Base-by-base conservation (phyloP, 1,140 invertebrate species). In the Pseudachorutes palmiensis region DNA sequence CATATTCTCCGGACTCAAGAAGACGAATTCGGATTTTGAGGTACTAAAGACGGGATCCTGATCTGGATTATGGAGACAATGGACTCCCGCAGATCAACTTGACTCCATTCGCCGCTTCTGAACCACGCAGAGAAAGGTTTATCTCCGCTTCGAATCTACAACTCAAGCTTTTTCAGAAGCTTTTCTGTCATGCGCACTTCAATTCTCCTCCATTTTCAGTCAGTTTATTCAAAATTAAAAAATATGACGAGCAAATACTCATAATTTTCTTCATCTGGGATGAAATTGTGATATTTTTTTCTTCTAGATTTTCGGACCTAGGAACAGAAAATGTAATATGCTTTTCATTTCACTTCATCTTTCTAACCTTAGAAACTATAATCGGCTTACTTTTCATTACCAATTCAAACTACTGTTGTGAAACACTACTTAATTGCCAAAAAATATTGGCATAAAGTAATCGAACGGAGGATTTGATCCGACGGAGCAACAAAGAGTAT, bases 41-140 rank as follows among this genome's bases (percentile, higher is more conserved):
- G n/a, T n/a, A n/a, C n/a, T n/a, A n/a, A n/a, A n/a, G n/a, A n/a
- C n/a, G 51, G 5, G 51, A 22, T 14, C 24, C 24, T 55, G 51
- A 55, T 55, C 51, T 55, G 51, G 51, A 55, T 55, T 55, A 55
- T 55, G 51, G 51, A 55, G 51, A 55, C 51, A 55, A 55, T 55
- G 51, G 51, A 26, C 12, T 26, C 24, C 51, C 51, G 3, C 24
- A 5, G 12, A 24, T 14, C 51, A 14, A 9, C 51, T 55, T 55
- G 24, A 55, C 51, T 55, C 51, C 12, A 19, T 24, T 14, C 51
- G 19, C 19, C 36, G 51, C 51, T 55, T 55, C 51, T 55, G 51
- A 22, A 55, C 12, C 51, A 19, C 24, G 12, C 51, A 55, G 19
- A 19, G 19, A 41, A 41, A 41, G 36, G 19, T 41, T 19, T 19